A percentile compares a stretch with the other conserved stretches of the same genome.
Conservation (phyloP, 2,797 vertebrate species). For the Amphiprion clarkii region DNA sequence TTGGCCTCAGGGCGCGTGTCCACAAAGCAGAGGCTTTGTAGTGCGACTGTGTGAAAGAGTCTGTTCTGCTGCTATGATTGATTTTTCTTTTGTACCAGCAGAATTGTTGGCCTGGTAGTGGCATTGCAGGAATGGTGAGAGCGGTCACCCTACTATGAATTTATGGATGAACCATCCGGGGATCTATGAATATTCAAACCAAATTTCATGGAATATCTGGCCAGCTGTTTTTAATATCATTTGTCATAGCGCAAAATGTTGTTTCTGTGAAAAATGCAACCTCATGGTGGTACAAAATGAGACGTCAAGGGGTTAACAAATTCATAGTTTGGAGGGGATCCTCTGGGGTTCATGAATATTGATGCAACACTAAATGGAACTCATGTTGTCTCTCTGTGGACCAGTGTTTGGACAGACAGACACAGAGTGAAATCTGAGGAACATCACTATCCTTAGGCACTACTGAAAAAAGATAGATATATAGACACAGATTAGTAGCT, state of each 20-base stretch:
- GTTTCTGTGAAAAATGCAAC: neutral
- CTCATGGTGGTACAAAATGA: neutral
- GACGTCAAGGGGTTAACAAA: constrained; percentile 11
- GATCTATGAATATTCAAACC: neutral
- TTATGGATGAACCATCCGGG: constrained; percentile 3
- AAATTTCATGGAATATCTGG: neutral
- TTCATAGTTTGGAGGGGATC: neutral
- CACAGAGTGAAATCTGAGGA: neutral
- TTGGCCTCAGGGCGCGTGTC: neutral
- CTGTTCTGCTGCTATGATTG: neutral
- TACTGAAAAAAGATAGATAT: neutral
- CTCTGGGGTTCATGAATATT: neutral
- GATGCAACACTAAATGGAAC: neutral
- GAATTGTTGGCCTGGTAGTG: neutral
- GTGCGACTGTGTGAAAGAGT: neutral
- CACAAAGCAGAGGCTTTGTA: neutral
- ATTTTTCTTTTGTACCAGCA: constrained; percentile 6
- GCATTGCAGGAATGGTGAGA: neutral
- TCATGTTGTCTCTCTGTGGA: neutral
- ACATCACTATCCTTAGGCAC: neutral
- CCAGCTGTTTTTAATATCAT: neutral
- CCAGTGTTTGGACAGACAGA: neutral
- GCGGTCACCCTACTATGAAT: neutral
- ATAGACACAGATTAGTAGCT: neutral
- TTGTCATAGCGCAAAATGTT: neutral